Conservation (phyloP, 1,140 invertebrate species). For the Colletes gigas region DNA sequence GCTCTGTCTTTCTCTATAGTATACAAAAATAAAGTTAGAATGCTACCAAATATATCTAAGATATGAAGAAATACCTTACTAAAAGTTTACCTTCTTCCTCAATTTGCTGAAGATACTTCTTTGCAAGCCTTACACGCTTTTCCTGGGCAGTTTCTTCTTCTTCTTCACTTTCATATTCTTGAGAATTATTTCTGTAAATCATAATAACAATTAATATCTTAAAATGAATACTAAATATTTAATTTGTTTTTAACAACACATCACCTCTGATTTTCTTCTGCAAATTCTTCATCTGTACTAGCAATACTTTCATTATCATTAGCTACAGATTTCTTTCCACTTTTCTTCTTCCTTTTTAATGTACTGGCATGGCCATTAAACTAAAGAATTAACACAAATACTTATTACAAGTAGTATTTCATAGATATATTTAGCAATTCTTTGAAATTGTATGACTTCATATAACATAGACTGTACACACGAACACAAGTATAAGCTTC, state of each 20-base stretch:
- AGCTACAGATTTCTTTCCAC: conserved; percentile 41
- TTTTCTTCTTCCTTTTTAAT: conserved; percentile 56
- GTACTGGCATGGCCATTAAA: conserved; percentile 47
- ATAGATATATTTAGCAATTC: background rate
- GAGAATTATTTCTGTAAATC: conserved; percentile 2
- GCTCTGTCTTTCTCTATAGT: conserved; percentile 85
- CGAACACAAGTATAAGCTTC: conserved; percentile 6
- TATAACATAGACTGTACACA: background rate
- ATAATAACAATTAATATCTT: conserved; percentile 7
- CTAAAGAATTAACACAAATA: conserved; percentile 46
- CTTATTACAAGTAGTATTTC: conserved; percentile 15
- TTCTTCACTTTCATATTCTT: conserved; percentile 78
- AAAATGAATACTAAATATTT: background rate
- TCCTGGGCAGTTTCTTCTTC: conserved; percentile 93
- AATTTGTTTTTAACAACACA: background rate
- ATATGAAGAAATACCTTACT: background rate
- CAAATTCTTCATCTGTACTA: conserved; percentile 76
- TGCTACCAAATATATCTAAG: background rate
- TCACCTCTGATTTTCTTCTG: conserved; percentile 68
- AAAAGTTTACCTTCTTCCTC: conserved; percentile 85
- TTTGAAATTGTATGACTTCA: background rate
- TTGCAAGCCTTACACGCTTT: conserved; percentile 93
- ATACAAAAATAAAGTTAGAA: conserved; percentile 20
- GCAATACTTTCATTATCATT: conserved; percentile 74
- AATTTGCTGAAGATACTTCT: conserved; percentile 93